phyloP scores from a whole-genome alignment of 2,113 vertebrate species.

The Pungitius pungitius region DNA sequence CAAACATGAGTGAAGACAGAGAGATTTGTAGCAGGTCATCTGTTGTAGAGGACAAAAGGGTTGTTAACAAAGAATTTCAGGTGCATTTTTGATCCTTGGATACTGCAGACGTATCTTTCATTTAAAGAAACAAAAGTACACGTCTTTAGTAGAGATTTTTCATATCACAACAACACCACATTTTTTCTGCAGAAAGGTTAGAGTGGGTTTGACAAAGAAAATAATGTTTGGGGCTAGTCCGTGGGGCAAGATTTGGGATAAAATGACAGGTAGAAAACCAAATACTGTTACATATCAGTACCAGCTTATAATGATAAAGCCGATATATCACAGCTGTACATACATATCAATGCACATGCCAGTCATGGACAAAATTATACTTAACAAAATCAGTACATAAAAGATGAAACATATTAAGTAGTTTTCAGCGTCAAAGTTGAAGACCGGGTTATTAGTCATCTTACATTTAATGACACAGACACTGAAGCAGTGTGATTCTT shows the following conservation, averaged over 20 bases:
- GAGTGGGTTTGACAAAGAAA: conserved; percentile 39
- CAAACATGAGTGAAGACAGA: conserved; percentile 75
- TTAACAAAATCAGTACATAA: conserved; percentile 54
- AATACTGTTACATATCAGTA: conserved; percentile 67
- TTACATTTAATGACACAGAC: conserved; percentile 51
- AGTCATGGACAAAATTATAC: conserved; percentile 60
- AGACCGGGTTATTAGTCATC: conserved; percentile 37
- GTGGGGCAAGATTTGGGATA: conserved; percentile 34
- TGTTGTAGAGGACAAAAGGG: conserved; percentile 55
- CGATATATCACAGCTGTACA: conserved; percentile 61
- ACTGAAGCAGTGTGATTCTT: conserved; percentile 39
- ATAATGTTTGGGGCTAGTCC: conserved; percentile 31
- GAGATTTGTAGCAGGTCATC: conserved; percentile 65
- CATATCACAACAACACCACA: conserved; percentile 41
- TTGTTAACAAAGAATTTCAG: conserved; percentile 38
- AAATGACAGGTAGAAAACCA: conserved; percentile 51
- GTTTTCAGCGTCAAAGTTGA: conserved; percentile 47
- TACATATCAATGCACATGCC: conserved; percentile 63
- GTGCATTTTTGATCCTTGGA: conserved; percentile 52
- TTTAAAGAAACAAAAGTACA: conserved; percentile 47
- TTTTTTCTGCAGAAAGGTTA: conserved; percentile 27
- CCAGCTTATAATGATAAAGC: conserved; percentile 53
- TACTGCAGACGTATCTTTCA: conserved; percentile 45
- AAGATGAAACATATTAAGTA: conserved; percentile 42
- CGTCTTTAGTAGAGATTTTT: conserved; percentile 46